Evolutionary conservation across 2,797 vertebrate species (phyloP).

Genomic region (Acestrorhynchus altus): DNA sequence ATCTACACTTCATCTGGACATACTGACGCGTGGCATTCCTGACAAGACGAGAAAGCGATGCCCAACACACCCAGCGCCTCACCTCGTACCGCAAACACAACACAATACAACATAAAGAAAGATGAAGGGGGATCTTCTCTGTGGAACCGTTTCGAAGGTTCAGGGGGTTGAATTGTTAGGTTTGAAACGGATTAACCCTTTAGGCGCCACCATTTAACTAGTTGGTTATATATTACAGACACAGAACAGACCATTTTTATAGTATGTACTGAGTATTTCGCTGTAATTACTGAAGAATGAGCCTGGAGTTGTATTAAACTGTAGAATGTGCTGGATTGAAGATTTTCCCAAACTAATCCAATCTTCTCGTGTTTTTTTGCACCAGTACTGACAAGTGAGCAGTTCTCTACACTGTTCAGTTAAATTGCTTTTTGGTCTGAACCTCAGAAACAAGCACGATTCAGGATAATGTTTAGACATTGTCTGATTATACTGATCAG

Average conservation of each 20-base stretch:
- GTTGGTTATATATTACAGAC: not conserved
- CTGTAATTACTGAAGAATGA: no score
- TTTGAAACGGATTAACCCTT: not conserved
- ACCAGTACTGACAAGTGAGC: no score
- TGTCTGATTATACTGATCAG: no score
- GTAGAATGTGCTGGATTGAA: no score
- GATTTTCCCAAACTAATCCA: no score
- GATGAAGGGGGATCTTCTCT: not conserved
- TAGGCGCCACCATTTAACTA: not conserved
- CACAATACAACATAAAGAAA: not conserved
- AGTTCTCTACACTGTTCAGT: no score
- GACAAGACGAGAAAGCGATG: slow-evolving; percentile 70
- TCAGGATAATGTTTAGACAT: no score
- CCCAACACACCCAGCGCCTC: slow-evolving; percentile 27
- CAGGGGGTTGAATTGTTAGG: not conserved
- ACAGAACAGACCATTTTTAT: not conserved
- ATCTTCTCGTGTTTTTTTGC: no score
- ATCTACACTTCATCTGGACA: slow-evolving; percentile 19
- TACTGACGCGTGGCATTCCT: slow-evolving; percentile 22
- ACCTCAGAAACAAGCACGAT: no score
- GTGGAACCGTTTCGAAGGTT: not conserved
- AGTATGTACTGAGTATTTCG: no score
- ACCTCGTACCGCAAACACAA: not conserved
- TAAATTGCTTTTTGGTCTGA: no score
- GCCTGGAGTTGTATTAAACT: no score